A percentile compares a stretch with the other conserved stretches of the same genome.
phyloP scores from a whole-genome alignment of 2,113 vertebrate genomes.

The Phalacrocorax pelagicus region DNA sequence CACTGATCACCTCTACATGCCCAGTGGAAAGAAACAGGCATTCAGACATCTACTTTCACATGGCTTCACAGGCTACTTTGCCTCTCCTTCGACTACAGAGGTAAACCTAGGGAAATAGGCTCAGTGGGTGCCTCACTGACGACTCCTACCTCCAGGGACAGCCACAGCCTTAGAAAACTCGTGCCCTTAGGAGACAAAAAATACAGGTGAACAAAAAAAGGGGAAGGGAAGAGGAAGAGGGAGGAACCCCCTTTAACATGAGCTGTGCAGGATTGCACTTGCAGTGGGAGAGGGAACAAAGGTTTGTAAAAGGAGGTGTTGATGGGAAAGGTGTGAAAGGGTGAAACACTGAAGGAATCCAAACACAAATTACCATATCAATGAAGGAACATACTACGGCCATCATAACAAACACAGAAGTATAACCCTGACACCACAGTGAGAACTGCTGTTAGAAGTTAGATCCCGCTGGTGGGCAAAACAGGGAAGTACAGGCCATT shows the following conservation, averaged over 20 bases:
- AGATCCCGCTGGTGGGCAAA: no score
- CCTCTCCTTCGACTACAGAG: neutral
- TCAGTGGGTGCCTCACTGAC: neutral
- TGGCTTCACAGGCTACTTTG: neutral
- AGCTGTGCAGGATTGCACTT: neutral
- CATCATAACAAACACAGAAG: neutral
- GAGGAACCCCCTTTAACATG: no score
- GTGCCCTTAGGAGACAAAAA: neutral
- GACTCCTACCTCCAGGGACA: neutral
- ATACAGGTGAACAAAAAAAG: accelerated
- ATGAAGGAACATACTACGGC: neutral
- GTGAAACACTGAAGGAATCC: neutral
- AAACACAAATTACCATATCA: neutral
- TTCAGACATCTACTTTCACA: neutral
- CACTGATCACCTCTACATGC: neutral
- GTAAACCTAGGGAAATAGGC: neutral
- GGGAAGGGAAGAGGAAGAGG: neutral
- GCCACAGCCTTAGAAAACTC: neutral
- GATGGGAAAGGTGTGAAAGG: neutral
- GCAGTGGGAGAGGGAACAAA: neutral
- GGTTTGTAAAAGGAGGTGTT: neutral
- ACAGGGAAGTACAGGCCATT: neutral
- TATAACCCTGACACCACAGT: neutral
- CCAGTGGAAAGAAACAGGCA: neutral
- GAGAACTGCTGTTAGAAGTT: neutral